phyloP scores from a whole-genome alignment of 2,113 vertebrate species.

The Labeo catla region DNA sequence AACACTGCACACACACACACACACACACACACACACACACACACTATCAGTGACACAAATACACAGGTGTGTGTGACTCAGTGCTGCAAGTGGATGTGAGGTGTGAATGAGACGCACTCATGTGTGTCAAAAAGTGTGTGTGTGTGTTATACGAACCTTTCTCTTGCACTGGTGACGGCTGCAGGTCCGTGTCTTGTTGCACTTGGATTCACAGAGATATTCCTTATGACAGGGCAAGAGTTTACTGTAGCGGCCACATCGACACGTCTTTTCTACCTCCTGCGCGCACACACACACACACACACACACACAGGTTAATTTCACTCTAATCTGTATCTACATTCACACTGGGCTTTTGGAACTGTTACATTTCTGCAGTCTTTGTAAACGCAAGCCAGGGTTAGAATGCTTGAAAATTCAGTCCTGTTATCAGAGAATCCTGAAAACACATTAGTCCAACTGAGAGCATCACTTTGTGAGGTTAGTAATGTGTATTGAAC shows the following conservation, averaged over 20 bases:
- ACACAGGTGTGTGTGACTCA: not conserved
- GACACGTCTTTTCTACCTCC: conserved; percentile 95
- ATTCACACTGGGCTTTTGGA: not conserved
- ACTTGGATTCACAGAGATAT: conserved; percentile 95
- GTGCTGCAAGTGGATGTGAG: not conserved
- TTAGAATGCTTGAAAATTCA: not conserved
- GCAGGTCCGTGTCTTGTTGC: conserved; percentile 85
- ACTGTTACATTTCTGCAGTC: not conserved
- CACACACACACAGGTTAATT: not conserved
- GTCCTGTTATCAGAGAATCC: not conserved
- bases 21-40: conserved; percentile 45
- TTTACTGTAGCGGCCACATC: conserved; percentile 90
- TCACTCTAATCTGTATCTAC: not conserved
- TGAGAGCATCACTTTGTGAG: not conserved
- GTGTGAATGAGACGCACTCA: not conserved
- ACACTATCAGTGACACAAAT: not conserved
- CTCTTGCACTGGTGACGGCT: conserved; percentile 93
- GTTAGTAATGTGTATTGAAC: not conserved
- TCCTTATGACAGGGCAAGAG: conserved; percentile 89
- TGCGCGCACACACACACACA: conserved; percentile 55
- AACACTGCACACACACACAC: conserved; percentile 79
- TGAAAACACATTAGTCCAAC: not conserved
- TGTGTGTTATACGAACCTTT: conserved; percentile 76
- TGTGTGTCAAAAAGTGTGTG: not conserved
- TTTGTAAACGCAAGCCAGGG: not conserved